Conservation (phyloP, 2,888 invertebrate genomes). For the Eupithecia abbreviata region DNA sequence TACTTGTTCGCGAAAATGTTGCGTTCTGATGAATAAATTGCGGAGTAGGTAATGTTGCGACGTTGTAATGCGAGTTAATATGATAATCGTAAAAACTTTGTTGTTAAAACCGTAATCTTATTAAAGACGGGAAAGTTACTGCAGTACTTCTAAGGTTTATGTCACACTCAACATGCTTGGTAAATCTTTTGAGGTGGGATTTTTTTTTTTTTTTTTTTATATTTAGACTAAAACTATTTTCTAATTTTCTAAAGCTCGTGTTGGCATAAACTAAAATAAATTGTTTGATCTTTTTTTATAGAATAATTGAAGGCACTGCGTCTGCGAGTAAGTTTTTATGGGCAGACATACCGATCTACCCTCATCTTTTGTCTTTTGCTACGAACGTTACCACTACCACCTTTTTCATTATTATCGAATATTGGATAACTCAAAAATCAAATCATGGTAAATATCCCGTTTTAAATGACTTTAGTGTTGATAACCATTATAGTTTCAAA, state of each 20-base stretch:
- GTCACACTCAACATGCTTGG: background rate
- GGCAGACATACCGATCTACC: too few species aligned
- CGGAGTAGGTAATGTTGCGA: conserved; percentile 25
- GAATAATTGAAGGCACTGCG: too few species aligned
- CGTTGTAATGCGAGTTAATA: conserved; percentile 30
- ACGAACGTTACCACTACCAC: too few species aligned
- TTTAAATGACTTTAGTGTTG: too few species aligned
- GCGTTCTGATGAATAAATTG: conserved; percentile 42
- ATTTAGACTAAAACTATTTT: background rate
- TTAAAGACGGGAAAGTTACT: conserved; percentile 9
- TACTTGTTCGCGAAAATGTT: conserved; percentile 37
- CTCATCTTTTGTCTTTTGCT: too few species aligned
- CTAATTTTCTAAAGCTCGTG: background rate
- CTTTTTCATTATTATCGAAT: too few species aligned
- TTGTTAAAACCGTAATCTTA: conserved; percentile 31
- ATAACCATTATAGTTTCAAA: too few species aligned
- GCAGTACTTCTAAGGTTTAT: conserved; percentile 3
- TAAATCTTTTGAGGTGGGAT: background rate
- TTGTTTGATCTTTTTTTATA: too few species aligned
- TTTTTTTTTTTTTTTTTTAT: background rate
- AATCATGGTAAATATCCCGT: too few species aligned
- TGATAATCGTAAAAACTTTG: conserved; percentile 37
- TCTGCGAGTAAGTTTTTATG: too few species aligned
- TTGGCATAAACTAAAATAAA: too few species aligned
- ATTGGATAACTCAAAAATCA: too few species aligned